Evolutionary conservation across 2,888 invertebrate species (phyloP), one percentile per base, ranked within the genome.

Genomic region (Xanthorhoe spadicearia): DNA sequence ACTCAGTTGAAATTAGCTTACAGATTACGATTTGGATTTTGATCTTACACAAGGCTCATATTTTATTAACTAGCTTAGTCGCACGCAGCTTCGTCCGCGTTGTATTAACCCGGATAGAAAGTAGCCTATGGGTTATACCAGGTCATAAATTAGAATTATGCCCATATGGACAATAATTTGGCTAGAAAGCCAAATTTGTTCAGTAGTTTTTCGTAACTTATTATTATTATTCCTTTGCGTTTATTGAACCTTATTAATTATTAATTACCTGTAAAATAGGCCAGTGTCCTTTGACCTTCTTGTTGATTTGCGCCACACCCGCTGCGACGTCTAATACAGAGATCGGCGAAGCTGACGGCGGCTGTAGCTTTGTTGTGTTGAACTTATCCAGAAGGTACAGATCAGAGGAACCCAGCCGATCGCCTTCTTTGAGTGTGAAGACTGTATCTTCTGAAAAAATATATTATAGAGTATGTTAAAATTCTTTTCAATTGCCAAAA

Each of bases 231-330:
- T n/a, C n/a, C n/a, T n/a, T n/a, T n/a, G n/a, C n/a, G n/a, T n/a
- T n/a, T n/a, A n/a, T n/a, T n/a, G n/a, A n/a, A n/a, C n/a, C n/a
- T n/a, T n/a, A n/a, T n/a, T n/a, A n/a, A n/a, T n/a, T n/a, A n/a
- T n/a, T n/a, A n/a, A n/a, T n/a, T 63, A 89, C 89, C 86, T 89
- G 82, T 8, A 90, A 0, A 0, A 83, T 76, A 0, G 87, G 85
- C 89, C 90, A 89, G 17, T 59, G 17, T 48, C 48, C 17, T 17
- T 35, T 19, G 15, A 85, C 71, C 7, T 76, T 64, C 0, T 10
- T 5, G 9, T 59, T 61, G 43, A 86, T 71, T 0, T 61, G 64
- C 0, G 13, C n/a, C 6, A 78, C 84, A 13, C 77, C 69, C 0
- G 58, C 68, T 6, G 60, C 68, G 17, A 66, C 74, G 49, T 72